Conservation (phyloP, 2,113 vertebrate species). For the Psittacula cyanocephala region DNA sequence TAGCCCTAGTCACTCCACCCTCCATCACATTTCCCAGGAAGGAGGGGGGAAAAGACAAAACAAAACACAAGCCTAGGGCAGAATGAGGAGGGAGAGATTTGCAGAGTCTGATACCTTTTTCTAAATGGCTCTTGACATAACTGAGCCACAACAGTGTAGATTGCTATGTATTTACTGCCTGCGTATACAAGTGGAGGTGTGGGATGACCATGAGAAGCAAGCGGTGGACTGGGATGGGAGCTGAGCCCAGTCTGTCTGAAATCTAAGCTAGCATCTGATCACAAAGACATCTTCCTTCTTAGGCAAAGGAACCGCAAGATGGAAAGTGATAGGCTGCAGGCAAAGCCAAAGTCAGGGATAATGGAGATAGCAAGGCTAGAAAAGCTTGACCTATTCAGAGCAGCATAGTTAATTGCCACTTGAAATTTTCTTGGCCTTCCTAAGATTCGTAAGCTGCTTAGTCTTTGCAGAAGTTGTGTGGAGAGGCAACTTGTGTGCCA, state of each 20-base stretch:
- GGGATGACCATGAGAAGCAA: background rate
- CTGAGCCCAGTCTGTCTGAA: background rate
- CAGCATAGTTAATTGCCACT: background rate
- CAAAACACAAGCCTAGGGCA: slow-evolving; percentile 24
- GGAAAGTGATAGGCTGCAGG: background rate
- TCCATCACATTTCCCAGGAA: slow-evolving; percentile 69
- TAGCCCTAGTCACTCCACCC: slow-evolving; percentile 67
- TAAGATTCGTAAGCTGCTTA: background rate
- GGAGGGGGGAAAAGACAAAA: fast-evolving
- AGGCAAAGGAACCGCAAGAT: background rate
- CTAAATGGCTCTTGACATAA: background rate
- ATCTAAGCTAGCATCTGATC: background rate
- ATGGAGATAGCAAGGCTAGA: background rate
- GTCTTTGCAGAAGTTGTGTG: background rate
- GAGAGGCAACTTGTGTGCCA: background rate
- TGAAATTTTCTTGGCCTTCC: background rate
- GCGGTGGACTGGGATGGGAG: background rate
- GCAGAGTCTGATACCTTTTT: background rate
- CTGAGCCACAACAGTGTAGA: background rate
- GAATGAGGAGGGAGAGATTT: slow-evolving; percentile 41
- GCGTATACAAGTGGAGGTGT: background rate
- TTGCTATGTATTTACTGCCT: background rate
- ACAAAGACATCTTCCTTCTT: background rate
- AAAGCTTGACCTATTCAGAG: background rate
- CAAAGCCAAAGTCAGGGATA: background rate